These are phyloP conservation scores for Zygothrica quintamaculata DNA, from an alignment of 2,888 invertebrate genomes.

Conservation along the genomic window DNA sequence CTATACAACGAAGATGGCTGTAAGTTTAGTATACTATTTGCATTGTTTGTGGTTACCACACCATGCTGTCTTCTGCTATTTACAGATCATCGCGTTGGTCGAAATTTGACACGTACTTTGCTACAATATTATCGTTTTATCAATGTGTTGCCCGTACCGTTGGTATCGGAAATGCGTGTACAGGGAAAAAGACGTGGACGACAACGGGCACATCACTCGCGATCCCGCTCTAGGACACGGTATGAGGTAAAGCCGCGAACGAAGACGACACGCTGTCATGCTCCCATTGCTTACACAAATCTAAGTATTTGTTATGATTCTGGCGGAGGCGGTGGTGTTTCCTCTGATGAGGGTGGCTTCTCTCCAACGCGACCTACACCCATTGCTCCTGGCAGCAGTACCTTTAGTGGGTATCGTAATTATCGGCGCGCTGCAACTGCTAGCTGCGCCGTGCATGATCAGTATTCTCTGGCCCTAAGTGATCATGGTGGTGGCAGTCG, in stretches of 20 bases:
- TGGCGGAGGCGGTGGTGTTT: constrained; percentile 77
- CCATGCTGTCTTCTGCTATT: constrained; percentile 11
- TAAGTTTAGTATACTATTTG: constrained; percentile 86
- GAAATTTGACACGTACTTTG: constrained; percentile 91
- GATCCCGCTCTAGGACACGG: constrained; percentile 83
- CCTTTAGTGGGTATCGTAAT: constrained; percentile 81
- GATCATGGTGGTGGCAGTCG: constrained; percentile 51
- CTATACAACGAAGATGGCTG: constrained; percentile 98
- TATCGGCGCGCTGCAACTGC: constrained; percentile 66
- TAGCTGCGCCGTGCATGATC: constrained; percentile 72
- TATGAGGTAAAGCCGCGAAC: constrained; percentile 84
- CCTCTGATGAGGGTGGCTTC: constrained; percentile 85
- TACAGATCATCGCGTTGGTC: constrained; percentile 90
- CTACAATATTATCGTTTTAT: constrained; percentile 92
- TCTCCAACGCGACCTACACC: constrained; percentile 81
- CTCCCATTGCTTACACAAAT: constrained; percentile 86
- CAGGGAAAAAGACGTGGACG: constrained; percentile 81
- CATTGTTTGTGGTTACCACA: background rate
- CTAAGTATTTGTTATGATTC: constrained; percentile 86
- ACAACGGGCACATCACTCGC: constrained; percentile 83
- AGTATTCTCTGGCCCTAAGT: constrained; percentile 76
- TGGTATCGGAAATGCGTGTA: constrained; percentile 84
- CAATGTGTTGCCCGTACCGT: constrained; percentile 87
- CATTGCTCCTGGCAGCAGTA: constrained; percentile 77
- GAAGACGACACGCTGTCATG: constrained; percentile 85